A percentile compares a stretch with the other conserved stretches of the same genome.
phyloP scores from a whole-genome alignment of 2,888 invertebrate genomes.

The Phyllotreta striolata region DNA sequence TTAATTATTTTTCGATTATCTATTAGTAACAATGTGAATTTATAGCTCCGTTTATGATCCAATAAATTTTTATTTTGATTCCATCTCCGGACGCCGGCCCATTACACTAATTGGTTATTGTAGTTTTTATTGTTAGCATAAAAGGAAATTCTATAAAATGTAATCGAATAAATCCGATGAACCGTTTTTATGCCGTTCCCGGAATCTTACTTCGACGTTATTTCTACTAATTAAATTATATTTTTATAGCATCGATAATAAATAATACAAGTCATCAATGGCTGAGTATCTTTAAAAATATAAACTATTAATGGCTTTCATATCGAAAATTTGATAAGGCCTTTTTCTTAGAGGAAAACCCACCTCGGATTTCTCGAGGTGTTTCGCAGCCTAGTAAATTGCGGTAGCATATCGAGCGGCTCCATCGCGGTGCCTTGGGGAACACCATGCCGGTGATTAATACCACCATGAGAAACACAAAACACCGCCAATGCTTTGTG shows the following conservation, averaged over 20 bases:
- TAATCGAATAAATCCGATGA: too few species aligned
- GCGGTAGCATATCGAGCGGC: constrained; percentile 6
- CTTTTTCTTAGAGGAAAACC: not conserved
- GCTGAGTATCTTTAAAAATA: too few species aligned
- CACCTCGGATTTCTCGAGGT: not conserved
- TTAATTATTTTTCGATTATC: constrained; percentile 25
- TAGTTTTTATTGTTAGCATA: constrained; percentile 8
- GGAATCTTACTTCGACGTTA: too few species aligned
- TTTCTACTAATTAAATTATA: too few species aligned
- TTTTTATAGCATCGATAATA: too few species aligned
- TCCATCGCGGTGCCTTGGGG: constrained; percentile 6
- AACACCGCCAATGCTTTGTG: constrained; percentile 5
- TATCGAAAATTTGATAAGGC: constrained; percentile 2
- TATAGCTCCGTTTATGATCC: constrained; percentile 22
- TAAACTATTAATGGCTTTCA: too few species aligned
- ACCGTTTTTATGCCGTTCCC: too few species aligned
- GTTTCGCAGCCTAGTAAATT: constrained; percentile 3
- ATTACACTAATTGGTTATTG: constrained; percentile 15
- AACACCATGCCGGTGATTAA: constrained; percentile 5
- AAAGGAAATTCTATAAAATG: constrained; percentile 9
- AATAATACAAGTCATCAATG: too few species aligned
- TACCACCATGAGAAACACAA: not conserved
- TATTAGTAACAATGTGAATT: constrained; percentile 19
- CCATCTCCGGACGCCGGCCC: constrained; percentile 4
- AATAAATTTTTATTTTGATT: constrained; percentile 22